These are phyloP conservation scores for Trochalopteron elliotii DNA, from an alignment of 2,113 vertebrate genomes.

Conservation along the genomic window DNA sequence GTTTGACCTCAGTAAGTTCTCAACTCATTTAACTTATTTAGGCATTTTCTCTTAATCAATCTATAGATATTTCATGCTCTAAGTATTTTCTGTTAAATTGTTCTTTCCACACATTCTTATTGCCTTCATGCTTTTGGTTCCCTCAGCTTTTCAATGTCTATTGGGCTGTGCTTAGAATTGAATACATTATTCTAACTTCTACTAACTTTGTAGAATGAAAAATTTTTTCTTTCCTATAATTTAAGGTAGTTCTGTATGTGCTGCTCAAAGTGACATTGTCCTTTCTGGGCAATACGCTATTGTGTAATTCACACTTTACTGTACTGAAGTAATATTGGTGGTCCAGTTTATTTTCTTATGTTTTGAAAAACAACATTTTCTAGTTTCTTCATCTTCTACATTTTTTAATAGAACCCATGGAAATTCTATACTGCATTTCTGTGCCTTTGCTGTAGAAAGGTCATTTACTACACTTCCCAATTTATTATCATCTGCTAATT, in stretches of 20 bases:
- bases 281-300: background rate
- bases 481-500: conserved; percentile 48
- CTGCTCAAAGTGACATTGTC: background rate
- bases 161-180: background rate
- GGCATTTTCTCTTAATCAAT: background rate
- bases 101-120: background rate
- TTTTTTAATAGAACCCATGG: background rate
- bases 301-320: background rate
- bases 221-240: background rate
- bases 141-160: background rate
- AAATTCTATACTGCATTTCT: background rate
- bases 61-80: background rate
- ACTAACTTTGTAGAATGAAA: background rate
- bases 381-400: background rate
- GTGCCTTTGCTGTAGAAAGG: background rate
- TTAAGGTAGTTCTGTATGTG: background rate
- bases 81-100: background rate
- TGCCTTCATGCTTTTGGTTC: background rate
- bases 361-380: background rate
- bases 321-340: background rate
- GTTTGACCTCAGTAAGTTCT: background rate
- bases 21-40: background rate
- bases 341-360: background rate
- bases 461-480: background rate
- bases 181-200: background rate